A percentile compares a stretch with the other conserved stretches of the same genome.
Conservation (phyloP, 1,140 invertebrate genomes). For the Coelopa frigida region DNA sequence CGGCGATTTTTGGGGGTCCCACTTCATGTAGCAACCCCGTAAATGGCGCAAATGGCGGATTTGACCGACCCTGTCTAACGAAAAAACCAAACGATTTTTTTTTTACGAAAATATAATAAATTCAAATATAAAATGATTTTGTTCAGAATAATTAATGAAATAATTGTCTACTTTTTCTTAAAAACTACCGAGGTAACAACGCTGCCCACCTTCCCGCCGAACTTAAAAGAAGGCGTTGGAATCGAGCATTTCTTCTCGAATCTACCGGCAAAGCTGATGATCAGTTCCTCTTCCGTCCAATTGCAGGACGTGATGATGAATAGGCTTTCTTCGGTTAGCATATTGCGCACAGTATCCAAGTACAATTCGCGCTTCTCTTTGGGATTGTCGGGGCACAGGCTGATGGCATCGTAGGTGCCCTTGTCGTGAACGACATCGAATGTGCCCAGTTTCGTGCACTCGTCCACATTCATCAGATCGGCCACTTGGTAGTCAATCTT, state of each 20-base stretch:
- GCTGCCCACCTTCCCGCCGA: conserved; percentile 75
- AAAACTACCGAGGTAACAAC: conserved; percentile 72
- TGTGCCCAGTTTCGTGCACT: conserved; percentile 26
- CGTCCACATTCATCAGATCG: conserved; percentile 22
- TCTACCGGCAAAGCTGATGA: conserved; percentile 60
- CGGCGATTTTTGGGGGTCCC: too few relatives aligned
- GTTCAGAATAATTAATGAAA: too few relatives aligned
- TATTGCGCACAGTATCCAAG: conserved; percentile 54
- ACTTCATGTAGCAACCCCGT: too few relatives aligned
- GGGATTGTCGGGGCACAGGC: conserved; percentile 64
- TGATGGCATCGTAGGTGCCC: conserved; percentile 90
- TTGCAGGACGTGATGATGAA: conserved; percentile 91
- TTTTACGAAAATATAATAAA: too few relatives aligned
- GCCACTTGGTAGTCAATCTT: conserved; percentile 52
- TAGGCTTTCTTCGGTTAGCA: conserved; percentile 53
- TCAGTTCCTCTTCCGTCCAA: conserved; percentile 81
- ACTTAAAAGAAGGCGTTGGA: conserved; percentile 72
- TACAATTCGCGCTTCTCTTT: conserved; percentile 59
- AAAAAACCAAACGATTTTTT: too few relatives aligned
- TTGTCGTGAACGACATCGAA: conserved; percentile 76
- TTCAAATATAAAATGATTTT: too few relatives aligned
- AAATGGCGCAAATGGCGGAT: too few relatives aligned
- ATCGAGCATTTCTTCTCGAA: conserved; percentile 58
- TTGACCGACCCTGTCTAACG: too few relatives aligned
- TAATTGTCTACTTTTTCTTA: conserved; percentile 26